Percentiles rank a stretch among this genome's conserved stretches.
Evolutionary conservation across 2,113 vertebrate genomes (phyloP).

Genomic region (Peromyscus californicus): DNA sequence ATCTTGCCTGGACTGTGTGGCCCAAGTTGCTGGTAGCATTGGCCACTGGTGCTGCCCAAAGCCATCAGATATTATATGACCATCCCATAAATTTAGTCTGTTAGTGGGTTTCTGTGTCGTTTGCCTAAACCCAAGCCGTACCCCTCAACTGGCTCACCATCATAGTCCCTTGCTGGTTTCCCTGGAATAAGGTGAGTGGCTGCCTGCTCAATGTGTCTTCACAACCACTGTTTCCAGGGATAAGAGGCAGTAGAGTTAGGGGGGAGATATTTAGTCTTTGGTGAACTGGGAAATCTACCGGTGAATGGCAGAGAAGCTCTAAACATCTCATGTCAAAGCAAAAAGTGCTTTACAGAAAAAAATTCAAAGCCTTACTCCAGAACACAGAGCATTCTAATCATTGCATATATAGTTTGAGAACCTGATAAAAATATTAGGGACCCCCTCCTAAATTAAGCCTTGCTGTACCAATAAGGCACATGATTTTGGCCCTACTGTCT

Average conservation of each 20-base stretch:
- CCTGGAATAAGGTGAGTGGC: not conserved
- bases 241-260: fast-evolving
- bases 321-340: not conserved
- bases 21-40: not conserved
- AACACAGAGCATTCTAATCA: not conserved
- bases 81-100: not conserved
- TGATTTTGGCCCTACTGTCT: not conserved
- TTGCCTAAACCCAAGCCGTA: not conserved
- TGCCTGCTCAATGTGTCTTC: not conserved
- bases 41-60: fast-evolving
- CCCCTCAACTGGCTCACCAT: not conserved
- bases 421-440: not conserved
- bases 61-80: not conserved
- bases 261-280: not conserved
- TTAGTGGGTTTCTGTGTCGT: not conserved
- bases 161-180: not conserved
- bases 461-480: fast-evolving
- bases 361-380: not conserved
- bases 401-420: not conserved
- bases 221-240: not conserved
- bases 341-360: not conserved
- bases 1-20: too few species aligned
- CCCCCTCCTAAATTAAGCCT: not conserved
- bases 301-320: not conserved
- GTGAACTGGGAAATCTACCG: too few species aligned